A percentile compares a stretch with the other conserved stretches of the same genome.
Evolutionary conservation across 2,113 vertebrate species (phyloP).

Genomic region (Rafetus swinhoei): DNA sequence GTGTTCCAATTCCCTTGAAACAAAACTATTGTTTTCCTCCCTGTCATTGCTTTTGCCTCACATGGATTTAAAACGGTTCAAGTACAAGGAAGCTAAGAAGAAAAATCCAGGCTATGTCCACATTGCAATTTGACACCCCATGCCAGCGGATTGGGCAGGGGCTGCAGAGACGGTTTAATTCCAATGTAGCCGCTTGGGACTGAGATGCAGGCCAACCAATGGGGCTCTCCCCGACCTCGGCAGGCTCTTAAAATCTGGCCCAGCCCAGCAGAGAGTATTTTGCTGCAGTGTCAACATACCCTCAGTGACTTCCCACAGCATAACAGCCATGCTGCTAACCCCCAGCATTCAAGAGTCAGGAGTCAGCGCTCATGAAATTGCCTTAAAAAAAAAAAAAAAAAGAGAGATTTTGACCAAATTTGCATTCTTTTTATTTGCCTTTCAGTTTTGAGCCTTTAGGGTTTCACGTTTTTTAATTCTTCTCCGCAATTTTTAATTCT

Average conservation of each 20-base stretch:
- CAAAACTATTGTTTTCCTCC: background rate
- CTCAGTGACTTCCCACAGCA: background rate
- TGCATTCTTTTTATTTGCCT: background rate
- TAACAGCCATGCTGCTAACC: background rate
- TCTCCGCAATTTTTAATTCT: background rate
- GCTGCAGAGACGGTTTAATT: background rate
- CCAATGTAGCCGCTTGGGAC: background rate
- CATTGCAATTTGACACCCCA: no score
- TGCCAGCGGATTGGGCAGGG: background rate
- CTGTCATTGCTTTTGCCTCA: background rate
- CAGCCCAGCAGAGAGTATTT: background rate
- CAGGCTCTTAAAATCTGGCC: background rate
- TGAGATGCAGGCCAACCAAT: background rate
- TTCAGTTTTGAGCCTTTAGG: background rate
- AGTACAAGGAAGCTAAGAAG: background rate
- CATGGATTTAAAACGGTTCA: background rate
- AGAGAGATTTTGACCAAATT: background rate
- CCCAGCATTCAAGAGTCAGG: no score
- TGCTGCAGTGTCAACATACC: background rate
- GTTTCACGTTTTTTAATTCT: background rate
- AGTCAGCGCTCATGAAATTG: no score
- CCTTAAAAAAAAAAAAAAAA: background rate
- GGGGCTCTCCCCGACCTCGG: background rate
- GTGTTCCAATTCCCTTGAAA: constrained; percentile 4
- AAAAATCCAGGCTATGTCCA: background rate